Percentiles rank a stretch among this genome's conserved stretches.
These are phyloP conservation scores for Ramazzottius varieornatus DNA, from an alignment of 2,888 invertebrate genomes.

Conservation along the genomic window DNA sequence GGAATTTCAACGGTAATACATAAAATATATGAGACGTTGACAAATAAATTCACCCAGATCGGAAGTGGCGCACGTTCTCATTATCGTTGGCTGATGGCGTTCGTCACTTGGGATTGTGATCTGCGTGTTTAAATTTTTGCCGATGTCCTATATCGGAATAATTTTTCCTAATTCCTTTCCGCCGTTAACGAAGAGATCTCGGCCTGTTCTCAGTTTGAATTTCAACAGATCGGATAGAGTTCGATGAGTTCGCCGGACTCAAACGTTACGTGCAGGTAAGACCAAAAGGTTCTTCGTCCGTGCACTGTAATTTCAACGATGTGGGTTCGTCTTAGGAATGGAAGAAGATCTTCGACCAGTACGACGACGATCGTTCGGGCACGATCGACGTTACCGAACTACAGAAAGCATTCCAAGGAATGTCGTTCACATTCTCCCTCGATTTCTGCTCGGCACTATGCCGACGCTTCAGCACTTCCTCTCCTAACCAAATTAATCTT, in stretches of 20 bases:
- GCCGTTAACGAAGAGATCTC: too few relatives aligned
- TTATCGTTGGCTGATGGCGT: too few relatives aligned
- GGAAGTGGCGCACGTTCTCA: too few relatives aligned
- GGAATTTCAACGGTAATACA: slow-evolving; percentile 20
- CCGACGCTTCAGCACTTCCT: neutral
- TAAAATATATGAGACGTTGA: too few relatives aligned
- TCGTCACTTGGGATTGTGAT: too few relatives aligned
- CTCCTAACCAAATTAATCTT: neutral
- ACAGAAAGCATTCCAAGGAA: neutral
- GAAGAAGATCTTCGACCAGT: slow-evolving; percentile 1
- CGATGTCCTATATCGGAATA: too few relatives aligned
- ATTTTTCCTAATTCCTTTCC: neutral
- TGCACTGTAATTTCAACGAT: neutral
- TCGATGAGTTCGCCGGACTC: neutral
- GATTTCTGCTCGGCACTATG: neutral
- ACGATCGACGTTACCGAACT: neutral
- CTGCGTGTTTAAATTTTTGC: too few relatives aligned
- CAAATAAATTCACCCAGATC: too few relatives aligned
- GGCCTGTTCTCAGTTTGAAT: neutral
- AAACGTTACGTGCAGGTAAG: slow-evolving; percentile 1
- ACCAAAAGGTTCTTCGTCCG: too few relatives aligned
- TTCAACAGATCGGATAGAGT: neutral
- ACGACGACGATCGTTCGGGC: neutral
- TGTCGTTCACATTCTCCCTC: neutral
- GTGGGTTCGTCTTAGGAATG: neutral